Evolutionary conservation across 1,140 invertebrate species (phyloP), one percentile per base, ranked within the genome.

Genomic region (Medauroidea extradentata): DNA sequence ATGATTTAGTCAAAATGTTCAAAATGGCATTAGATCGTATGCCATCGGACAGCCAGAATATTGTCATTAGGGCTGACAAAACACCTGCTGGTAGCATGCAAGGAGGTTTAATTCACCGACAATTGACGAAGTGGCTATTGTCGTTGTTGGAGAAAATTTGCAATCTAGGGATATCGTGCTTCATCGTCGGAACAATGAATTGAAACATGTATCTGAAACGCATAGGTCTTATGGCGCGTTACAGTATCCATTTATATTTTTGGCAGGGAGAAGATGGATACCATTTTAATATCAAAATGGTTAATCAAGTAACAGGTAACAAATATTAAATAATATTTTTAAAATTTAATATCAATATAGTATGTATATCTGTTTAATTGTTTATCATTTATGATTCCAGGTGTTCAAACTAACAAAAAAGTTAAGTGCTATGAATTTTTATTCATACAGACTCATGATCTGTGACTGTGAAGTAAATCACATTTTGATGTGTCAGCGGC

Each of bases 81-180:
- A 68, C 46, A 57, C 76, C 73, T 41, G 29, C 39, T 39, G 66
- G 67, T 23, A 57, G 76, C 77, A 82, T 60, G 62, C 53, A 52
- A 56, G 76, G 55, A 53, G 66, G n/a, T 78, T 71, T 57, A 81
- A 81, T 66, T 71, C 67, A 52, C 71, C 74, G 49, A 73, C 64
- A 41, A 65, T 73, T 55, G 62, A 77, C 66, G 76, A 78, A 69
- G 72, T 79, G 24, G 72, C 69, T 27, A 61, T 75, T 56, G 57
- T 78, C 7, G 67, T 78, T n/a, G 70, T 71, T 29, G 72, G 73
- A 5, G 29, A 34, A 34, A 34, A 74, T 29, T 69, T 72, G 27
- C 49, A 71, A 49, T 57, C 60, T 62, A 67, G 68, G 55, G 72
- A 79, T 65, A 79, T 79, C 65, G 66, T 78, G 34, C 51, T 77